Evolutionary conservation across 2,797 vertebrate genomes (phyloP).

Genomic region (Malacoraja senta): DNA sequence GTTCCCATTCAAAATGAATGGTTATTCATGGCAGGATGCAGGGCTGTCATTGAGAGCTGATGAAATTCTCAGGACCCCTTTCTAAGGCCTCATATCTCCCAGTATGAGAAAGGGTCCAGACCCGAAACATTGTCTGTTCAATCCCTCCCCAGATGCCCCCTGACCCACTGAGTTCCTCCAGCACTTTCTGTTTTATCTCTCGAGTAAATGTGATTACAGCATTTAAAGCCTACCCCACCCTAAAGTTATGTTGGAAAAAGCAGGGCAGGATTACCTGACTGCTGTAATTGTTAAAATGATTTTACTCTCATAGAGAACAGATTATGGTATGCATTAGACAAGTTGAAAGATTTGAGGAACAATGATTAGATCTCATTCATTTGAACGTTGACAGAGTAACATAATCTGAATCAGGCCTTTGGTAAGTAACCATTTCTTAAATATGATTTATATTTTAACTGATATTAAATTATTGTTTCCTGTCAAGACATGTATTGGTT

Average conservation of each 20-base stretch:
- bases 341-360: background rate
- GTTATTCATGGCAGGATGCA: background rate
- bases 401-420: background rate
- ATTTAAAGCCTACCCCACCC: background rate
- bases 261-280: background rate
- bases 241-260: background rate
- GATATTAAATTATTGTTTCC: background rate
- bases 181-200: too few species aligned
- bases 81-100: background rate
- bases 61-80: background rate
- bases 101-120: too few species aligned
- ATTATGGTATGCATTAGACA: background rate
- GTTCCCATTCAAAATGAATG: background rate
- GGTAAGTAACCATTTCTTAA: conserved; percentile 8
- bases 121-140: too few species aligned
- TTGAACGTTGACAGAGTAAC: background rate
- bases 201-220: background rate
- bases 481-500: background rate
- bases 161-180: too few species aligned
- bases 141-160: too few species aligned
- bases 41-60: background rate
- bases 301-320: background rate
- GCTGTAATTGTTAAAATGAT: background rate
- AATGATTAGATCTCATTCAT: background rate
- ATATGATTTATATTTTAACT: background rate